Percentiles rank a stretch among this genome's conserved stretches.
Conservation (phyloP, 2,113 vertebrate genomes). For the Onychostruthus taczanowskii region DNA sequence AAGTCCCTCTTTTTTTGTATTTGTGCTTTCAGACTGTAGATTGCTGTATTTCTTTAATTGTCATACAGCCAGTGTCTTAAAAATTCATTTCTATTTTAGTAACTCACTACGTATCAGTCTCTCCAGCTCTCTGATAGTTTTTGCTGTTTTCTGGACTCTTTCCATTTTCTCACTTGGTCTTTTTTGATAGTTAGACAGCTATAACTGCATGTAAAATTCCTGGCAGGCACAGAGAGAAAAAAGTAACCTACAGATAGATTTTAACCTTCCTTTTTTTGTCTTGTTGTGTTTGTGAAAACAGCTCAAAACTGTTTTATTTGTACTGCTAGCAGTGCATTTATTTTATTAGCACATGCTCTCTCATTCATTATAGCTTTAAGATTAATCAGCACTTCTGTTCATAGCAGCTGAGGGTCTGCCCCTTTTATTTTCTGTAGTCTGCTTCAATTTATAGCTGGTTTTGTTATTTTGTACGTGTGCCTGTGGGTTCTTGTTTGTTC, state of each 20-base stretch:
- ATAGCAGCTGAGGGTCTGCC: background rate
- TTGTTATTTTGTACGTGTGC: background rate
- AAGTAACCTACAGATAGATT: background rate
- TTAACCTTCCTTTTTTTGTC: background rate
- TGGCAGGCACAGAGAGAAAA: background rate
- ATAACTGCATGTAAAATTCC: background rate
- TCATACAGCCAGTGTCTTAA: constrained; percentile 7
- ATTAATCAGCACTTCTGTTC: background rate
- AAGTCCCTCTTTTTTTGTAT: background rate
- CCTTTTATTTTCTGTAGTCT: background rate
- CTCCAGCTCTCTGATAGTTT: background rate
- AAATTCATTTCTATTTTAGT: constrained; percentile 56
- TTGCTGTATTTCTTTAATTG: constrained; percentile 35
- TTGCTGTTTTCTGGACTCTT: background rate
- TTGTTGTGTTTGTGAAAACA: background rate
- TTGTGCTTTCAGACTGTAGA: background rate
- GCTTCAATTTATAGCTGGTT: background rate
- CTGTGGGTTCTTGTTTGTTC: background rate
- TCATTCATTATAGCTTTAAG: background rate
- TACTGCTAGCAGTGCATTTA: background rate
- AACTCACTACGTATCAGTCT: background rate
- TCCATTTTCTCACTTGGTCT: background rate
- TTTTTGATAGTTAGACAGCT: background rate
- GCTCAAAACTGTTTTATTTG: background rate
- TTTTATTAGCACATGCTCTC: background rate